Percentiles rank a stretch among this genome's conserved stretches.
These are phyloP conservation scores for Ctenicera cuprea DNA, from an alignment of 2,888 invertebrate genomes.

Conservation along the genomic window DNA sequence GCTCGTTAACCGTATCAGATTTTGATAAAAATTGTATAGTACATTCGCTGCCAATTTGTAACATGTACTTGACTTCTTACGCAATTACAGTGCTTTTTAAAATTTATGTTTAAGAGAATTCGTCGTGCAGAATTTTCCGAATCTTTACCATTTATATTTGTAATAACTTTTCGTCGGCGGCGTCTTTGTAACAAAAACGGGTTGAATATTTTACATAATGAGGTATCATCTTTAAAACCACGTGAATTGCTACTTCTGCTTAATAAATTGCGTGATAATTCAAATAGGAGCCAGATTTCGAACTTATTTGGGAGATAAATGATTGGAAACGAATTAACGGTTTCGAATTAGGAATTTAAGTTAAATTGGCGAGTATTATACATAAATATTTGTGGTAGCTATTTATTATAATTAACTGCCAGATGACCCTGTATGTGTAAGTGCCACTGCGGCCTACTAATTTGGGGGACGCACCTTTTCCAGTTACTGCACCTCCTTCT, in stretches of 20 bases:
- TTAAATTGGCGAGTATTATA: background rate
- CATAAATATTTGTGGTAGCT: background rate
- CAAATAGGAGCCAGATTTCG: background rate
- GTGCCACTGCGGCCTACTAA: constrained; percentile 7
- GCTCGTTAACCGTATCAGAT: constrained; percentile 56
- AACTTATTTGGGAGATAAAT: background rate
- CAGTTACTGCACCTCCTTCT: constrained; percentile 24
- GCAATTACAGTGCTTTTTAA: too few species aligned
- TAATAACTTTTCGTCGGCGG: background rate
- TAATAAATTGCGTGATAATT: constrained; percentile 14
- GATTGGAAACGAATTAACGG: constrained; percentile 11
- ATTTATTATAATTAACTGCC: constrained; percentile 7
- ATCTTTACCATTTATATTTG: background rate
- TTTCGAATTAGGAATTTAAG: background rate
- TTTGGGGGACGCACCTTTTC: constrained; percentile 16
- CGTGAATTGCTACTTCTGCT: background rate
- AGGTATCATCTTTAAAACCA: background rate
- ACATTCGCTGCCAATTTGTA: constrained; percentile 32
- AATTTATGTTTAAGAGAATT: too few species aligned
- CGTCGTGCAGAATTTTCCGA: too few species aligned
- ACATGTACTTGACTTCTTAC: background rate
- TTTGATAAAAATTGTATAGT: constrained; percentile 48
- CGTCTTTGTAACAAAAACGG: too few species aligned
- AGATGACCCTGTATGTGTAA: constrained; percentile 7
- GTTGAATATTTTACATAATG: background rate